Evolutionary conservation across 2,113 vertebrate species (phyloP).

Genomic region (Apodemus speciosus): DNA sequence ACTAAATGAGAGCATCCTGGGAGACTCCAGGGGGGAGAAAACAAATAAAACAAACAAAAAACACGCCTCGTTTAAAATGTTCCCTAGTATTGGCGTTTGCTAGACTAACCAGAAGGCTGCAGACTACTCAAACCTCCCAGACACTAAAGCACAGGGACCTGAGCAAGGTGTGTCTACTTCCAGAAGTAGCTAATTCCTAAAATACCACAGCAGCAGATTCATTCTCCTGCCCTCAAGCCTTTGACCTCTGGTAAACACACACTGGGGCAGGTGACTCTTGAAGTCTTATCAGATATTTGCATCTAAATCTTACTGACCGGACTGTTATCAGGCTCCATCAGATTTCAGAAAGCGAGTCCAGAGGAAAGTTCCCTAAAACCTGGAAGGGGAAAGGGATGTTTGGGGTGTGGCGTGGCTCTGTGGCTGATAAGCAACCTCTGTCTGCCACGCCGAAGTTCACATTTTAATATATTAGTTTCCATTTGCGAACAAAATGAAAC

Average conservation of each 20-base stretch:
- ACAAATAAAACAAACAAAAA: neutral
- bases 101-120: neutral
- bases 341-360: neutral
- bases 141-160: neutral
- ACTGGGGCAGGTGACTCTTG: slow-evolving; percentile 18
- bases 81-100: neutral
- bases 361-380: neutral
- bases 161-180: neutral
- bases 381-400: neutral
- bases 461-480: slow-evolving; percentile 17
- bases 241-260: slow-evolving; percentile 44
- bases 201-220: slow-evolving; percentile 64
- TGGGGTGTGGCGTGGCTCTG: too few relatives aligned
- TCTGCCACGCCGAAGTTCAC: neutral
- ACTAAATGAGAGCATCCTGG: neutral
- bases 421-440: neutral
- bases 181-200: slow-evolving; percentile 64
- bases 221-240: slow-evolving; percentile 41
- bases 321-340: neutral
- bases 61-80: neutral
- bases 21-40: neutral
- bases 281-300: slow-evolving; percentile 60
- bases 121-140: neutral
- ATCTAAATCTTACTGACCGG: slow-evolving; percentile 40
- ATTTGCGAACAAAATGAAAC: neutral